Evolutionary conservation across 2,888 invertebrate species (phyloP).

Genomic region (Chromoteleia sp.): DNA sequence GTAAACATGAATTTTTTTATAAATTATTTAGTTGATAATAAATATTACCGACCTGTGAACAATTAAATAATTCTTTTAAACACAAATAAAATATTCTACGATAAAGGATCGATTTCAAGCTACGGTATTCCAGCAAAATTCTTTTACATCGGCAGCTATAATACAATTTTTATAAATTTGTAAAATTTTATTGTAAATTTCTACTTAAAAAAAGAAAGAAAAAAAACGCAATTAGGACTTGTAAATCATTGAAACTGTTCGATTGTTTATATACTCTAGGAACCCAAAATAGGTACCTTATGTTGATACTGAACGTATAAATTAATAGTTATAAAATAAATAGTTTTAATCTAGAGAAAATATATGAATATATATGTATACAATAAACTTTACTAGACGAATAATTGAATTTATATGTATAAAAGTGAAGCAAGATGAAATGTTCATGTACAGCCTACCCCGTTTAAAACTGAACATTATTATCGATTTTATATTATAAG

Average conservation of each 20-base stretch:
- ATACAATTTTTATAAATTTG: conserved; percentile 77
- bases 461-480: conserved; percentile 74
- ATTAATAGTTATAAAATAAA: conserved; percentile 77
- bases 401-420: conserved; percentile 74
- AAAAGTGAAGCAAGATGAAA: conserved; percentile 67
- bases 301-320: conserved; percentile 75
- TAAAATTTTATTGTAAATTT: conserved; percentile 70
- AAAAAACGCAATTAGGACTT: conserved; percentile 66
- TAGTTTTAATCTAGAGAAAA: conserved; percentile 80
- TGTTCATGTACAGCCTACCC: conserved; percentile 75
- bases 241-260: conserved; percentile 69
- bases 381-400: conserved; percentile 78
- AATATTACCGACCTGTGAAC: conserved; percentile 43
- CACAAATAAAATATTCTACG: not conserved
- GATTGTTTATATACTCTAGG: conserved; percentile 72
- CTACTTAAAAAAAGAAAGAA: conserved; percentile 57
- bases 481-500: conserved; percentile 24
- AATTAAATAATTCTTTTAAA: conserved; percentile 44
- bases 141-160: conserved; percentile 78
- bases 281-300: conserved; percentile 77
- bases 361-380: conserved; percentile 77
- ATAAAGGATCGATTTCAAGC: conserved; percentile 24
- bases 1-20: conserved; percentile 21
- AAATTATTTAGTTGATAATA: conserved; percentile 27
- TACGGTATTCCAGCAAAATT: conserved; percentile 9